These are phyloP conservation scores for Coluber constrictor DNA, from an alignment of 2,797 vertebrate genomes.

Conservation along the genomic window DNA sequence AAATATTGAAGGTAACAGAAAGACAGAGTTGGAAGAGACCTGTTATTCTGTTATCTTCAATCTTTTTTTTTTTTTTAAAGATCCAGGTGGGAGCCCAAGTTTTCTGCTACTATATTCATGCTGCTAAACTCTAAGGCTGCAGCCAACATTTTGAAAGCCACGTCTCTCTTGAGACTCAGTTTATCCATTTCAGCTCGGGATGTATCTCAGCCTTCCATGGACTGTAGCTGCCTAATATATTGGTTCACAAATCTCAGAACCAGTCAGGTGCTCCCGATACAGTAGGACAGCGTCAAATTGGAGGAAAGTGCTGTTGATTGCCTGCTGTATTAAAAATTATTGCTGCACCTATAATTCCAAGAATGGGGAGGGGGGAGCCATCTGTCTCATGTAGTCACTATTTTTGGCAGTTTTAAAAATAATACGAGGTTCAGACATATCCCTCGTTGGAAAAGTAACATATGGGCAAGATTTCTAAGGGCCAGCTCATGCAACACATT, in stretches of 20 bases:
- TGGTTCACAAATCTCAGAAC: background rate
- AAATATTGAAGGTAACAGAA: background rate
- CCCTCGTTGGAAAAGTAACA: background rate
- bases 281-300: background rate
- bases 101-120: background rate
- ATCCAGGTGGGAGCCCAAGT: background rate
- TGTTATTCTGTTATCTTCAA: no score
- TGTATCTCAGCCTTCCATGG: background rate
- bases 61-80: background rate
- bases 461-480: background rate
- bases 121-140: background rate
- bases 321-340: background rate
- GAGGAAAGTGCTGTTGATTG: background rate
- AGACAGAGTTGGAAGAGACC: no score
- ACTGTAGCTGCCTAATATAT: background rate
- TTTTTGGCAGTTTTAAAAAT: background rate
- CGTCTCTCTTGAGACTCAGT: background rate
- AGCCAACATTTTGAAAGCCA: background rate
- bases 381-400: background rate
- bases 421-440: background rate
- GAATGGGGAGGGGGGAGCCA: background rate
- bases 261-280: background rate
- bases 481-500: background rate
- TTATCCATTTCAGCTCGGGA: background rate
- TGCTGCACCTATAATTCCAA: background rate